These are phyloP conservation scores for Portunus trituberculatus DNA, from an alignment of 1,140 invertebrate genomes.

Conservation along the genomic window DNA sequence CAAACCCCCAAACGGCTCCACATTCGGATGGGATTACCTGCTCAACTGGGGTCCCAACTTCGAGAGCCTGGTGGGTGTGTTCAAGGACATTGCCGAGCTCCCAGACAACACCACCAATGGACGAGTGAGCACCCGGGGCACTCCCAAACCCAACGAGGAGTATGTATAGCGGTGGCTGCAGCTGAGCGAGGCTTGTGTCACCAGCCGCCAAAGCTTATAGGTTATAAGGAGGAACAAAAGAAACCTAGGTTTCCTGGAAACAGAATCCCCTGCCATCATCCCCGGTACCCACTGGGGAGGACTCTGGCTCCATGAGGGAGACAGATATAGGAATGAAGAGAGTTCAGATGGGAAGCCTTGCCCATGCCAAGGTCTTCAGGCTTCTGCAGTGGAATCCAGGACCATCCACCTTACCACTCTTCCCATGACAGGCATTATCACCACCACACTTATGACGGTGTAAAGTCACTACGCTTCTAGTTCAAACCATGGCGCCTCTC, in stretches of 20 bases:
- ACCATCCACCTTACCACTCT: neutral
- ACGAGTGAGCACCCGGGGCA: slow-evolving; percentile 77
- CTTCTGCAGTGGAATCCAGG: neutral
- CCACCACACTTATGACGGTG: slow-evolving; percentile 51
- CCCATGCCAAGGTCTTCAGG: slow-evolving; percentile 28
- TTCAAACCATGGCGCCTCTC: slow-evolving; percentile 54
- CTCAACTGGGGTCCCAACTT: slow-evolving; percentile 98
- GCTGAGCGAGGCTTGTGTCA: slow-evolving; percentile 68
- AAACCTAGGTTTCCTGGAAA: neutral
- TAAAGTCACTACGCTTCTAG: slow-evolving; percentile 65
- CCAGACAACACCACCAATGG: slow-evolving; percentile 85
- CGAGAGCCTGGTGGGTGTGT: slow-evolving; percentile 95
- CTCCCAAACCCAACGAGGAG: slow-evolving; percentile 79
- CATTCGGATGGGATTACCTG: slow-evolving; percentile 94
- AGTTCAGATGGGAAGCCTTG: neutral
- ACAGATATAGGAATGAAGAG: neutral
- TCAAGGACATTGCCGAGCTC: slow-evolving; percentile 96
- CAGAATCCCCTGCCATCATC: neutral
- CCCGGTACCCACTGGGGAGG: neutral
- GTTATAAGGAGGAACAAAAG: slow-evolving; percentile 55
- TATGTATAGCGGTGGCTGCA: slow-evolving; percentile 78
- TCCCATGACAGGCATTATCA: slow-evolving; percentile 57
- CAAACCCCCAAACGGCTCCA: slow-evolving; percentile 88
- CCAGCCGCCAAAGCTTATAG: slow-evolving; percentile 71
- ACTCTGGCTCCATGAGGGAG: neutral